These are phyloP conservation scores for Enteromius treurensis DNA, from an alignment of 2,797 vertebrate species.

Conservation along the genomic window DNA sequence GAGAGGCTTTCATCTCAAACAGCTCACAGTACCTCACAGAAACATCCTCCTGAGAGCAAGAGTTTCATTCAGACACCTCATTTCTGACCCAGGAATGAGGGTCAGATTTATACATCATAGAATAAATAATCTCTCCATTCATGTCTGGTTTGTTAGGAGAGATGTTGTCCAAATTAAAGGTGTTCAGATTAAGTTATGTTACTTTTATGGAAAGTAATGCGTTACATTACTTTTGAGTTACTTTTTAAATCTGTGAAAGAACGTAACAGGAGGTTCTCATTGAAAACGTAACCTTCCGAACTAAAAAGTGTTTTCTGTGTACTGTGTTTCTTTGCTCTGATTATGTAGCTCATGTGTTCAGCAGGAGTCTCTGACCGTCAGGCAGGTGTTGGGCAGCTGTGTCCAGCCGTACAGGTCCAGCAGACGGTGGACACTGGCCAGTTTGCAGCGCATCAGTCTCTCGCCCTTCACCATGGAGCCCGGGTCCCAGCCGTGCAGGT, in stretches of 20 bases:
- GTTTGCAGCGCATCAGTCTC: slow-evolving; percentile 92
- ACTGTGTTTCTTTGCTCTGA: too few relatives aligned
- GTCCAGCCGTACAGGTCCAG: slow-evolving; percentile 94
- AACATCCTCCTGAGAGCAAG: neutral
- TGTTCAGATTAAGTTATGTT: neutral
- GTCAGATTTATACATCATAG: too few relatives aligned
- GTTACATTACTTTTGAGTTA: too few relatives aligned
- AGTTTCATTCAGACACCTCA: neutral
- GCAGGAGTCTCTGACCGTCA: slow-evolving; percentile 81
- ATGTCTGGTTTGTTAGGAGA: neutral
- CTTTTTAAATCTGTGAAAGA: too few relatives aligned
- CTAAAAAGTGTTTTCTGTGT: neutral
- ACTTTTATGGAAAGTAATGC: too few relatives aligned
- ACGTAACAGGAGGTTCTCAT: too few relatives aligned
- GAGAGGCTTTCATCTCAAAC: neutral
- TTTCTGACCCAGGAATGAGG: neutral
- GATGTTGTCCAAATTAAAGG: neutral
- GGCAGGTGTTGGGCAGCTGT: slow-evolving; percentile 83
- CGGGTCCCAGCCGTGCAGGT: slow-evolving; percentile 86
- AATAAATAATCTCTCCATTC: neutral
- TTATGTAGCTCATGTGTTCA: too few relatives aligned
- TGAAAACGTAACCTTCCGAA: neutral
- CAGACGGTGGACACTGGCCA: slow-evolving; percentile 89
- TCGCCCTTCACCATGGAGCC: slow-evolving; percentile 90
- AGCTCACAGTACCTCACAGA: neutral